Conservation (phyloP, 1,140 invertebrate genomes). For the Phthorimaea operculella region DNA sequence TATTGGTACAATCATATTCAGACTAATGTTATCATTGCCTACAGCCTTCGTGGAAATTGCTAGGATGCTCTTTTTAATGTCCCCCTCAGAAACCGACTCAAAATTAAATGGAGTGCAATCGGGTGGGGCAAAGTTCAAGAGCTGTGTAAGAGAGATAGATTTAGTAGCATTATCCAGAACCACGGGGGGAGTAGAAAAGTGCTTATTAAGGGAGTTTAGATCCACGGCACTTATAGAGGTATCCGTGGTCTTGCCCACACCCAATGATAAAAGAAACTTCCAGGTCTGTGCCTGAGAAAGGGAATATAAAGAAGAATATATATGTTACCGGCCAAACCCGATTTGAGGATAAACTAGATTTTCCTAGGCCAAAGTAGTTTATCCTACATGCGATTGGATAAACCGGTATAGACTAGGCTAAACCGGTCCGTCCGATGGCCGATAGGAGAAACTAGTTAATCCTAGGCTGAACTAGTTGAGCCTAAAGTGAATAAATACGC, state of each 20-base stretch:
- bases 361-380: too few species aligned
- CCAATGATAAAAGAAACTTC: not conserved
- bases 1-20: not conserved
- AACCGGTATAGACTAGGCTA: too few species aligned
- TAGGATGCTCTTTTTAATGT: not conserved
- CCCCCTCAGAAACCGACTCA: not conserved
- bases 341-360: too few species aligned
- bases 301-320: not conserved
- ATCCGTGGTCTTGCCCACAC: not conserved
- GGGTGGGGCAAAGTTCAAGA: not conserved
- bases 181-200: not conserved
- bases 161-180: not conserved
- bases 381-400: too few species aligned
- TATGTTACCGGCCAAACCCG: too few species aligned
- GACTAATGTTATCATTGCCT: conserved; percentile 1
- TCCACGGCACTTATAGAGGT: not conserved
- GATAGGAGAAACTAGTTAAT: too few species aligned
- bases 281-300: not conserved
- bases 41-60: conserved; percentile 1
- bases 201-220: not conserved
- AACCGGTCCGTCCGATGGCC: too few species aligned
- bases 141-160: not conserved
- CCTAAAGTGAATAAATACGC: too few species aligned
- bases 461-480: too few species aligned
- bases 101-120: not conserved